Conservation (phyloP, 1,140 invertebrate genomes). For the Drosophila sp. region DNA sequence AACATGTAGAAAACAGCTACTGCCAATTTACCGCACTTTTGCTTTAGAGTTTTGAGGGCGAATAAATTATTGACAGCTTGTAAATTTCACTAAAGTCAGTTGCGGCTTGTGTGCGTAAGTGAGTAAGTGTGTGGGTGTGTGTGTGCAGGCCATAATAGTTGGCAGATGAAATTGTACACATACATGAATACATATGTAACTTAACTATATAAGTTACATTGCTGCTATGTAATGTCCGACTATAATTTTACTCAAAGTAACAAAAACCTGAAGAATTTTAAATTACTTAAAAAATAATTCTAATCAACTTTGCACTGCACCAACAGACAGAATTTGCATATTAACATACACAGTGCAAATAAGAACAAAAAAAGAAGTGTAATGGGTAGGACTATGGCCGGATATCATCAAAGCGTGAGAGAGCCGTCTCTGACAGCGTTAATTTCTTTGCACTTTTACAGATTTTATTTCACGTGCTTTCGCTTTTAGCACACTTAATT, state of each 20-base stretch:
- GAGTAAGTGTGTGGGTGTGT: constrained; percentile 26
- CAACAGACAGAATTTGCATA: constrained; percentile 26
- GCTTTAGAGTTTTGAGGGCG: constrained; percentile 68
- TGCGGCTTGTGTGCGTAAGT: constrained; percentile 53
- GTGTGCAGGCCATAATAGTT: constrained; percentile 26
- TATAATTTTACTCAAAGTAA: too few relatives aligned
- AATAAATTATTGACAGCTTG: constrained; percentile 82
- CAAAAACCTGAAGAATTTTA: neutral
- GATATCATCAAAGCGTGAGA: constrained; percentile 24
- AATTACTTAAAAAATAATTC: neutral
- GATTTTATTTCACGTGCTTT: constrained; percentile 45
- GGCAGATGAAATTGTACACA: constrained; percentile 13
- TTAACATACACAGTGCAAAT: constrained; percentile 21
- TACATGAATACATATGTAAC: neutral
- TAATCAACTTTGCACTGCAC: constrained; percentile 1
- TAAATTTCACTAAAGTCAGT: constrained; percentile 78
- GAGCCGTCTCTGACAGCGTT: constrained; percentile 34
- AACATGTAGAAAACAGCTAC: constrained; percentile 37
- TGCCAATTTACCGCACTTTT: constrained; percentile 79
- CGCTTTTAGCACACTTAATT: constrained; percentile 75
- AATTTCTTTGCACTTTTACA: constrained; percentile 52
- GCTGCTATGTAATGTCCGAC: too few relatives aligned
- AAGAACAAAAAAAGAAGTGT: constrained; percentile 26
- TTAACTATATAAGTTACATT: neutral
- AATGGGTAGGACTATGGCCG: neutral